Evolutionary conservation across 2,888 invertebrate species (phyloP).

Genomic region (Cryptocheilus praepositus): DNA sequence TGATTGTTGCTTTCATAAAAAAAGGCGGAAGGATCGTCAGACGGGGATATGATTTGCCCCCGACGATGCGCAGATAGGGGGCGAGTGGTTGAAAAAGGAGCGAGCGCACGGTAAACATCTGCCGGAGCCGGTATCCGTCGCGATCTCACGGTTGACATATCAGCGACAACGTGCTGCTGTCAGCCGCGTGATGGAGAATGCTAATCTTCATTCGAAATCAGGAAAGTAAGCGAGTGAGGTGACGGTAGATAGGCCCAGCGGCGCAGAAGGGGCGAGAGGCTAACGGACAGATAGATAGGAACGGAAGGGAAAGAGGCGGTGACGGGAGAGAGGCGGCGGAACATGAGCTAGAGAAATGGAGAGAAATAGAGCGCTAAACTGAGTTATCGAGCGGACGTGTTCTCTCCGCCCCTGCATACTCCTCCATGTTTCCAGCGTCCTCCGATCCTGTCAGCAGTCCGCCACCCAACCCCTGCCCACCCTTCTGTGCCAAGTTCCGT

Average conservation of each 20-base stretch:
- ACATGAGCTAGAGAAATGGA: constrained; percentile 9
- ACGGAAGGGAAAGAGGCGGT: neutral
- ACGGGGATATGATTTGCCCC: no score
- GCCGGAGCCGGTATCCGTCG: no score
- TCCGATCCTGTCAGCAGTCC: constrained; percentile 22
- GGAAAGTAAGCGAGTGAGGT: neutral
- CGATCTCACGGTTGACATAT: no score
- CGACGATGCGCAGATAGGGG: no score
- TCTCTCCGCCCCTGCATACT: constrained; percentile 1
- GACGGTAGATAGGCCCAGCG: neutral
- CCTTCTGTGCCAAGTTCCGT: constrained; percentile 2
- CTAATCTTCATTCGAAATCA: constrained; percentile 20
- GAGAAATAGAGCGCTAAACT: constrained; percentile 10
- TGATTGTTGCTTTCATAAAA: no score
- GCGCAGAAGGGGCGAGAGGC: no score
- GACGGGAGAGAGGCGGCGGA: neutral
- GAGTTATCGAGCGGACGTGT: constrained; percentile 36
- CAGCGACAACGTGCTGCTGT: no score
- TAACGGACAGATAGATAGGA: no score
- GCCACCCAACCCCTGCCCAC: constrained; percentile 5
- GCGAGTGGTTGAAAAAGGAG: no score
- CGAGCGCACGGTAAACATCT: no score
- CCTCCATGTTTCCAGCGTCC: constrained; percentile 13
- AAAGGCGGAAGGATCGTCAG: no score
- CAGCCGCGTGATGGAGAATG: neutral